Base-by-base conservation (phyloP, 2,113 vertebrate genomes). In the Myiopsitta monachus region DNA sequence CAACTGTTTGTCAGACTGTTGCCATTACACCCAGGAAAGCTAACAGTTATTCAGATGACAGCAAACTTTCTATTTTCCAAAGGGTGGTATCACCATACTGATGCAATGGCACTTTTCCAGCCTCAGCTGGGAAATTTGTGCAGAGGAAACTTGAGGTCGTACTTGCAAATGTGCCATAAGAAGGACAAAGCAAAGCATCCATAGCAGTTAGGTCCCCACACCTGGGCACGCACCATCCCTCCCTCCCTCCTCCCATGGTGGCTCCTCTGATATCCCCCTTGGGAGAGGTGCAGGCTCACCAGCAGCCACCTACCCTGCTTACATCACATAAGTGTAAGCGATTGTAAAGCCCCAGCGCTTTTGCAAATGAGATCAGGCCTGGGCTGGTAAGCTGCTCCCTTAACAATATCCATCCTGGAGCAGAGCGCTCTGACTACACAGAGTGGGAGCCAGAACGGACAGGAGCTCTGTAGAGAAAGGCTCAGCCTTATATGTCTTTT, bases 1-100 rank as follows among this genome's bases (percentile, higher is more conserved):
- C 1, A 3, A 31, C 18, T 3, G 7, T n/a, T n/a, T n/a, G n/a
- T 51, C 8, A 26, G 16, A 57, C 55, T 6, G 0, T 14, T 66
- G 41, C 9, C 81, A 23, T 75, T 57, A 61, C 39, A 31, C 43
- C 16, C 55, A 31, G 27, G 36, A 81, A 43, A 7, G 3, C 27
- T 51, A 81, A 51, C 43, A 39, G 16, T 27, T 41, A 44, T n/a
- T 4, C 1, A 3, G 43, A 68, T 23, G 9, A 55, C 14, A 33
- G 41, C 43, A 61, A 54, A 27, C 10, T 8, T 55, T n/a, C 23
- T n/a, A 11, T 51, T 87, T 70, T 76, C 83, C 9, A 2, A 69
- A 64, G 30, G 2, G 7, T 28, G 38, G 7, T 44, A 18, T 44
- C 46, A 36, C 28, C 21, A 3, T 4, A 12, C 14, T 9, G 59